Base-by-base conservation (phyloP, 2,113 vertebrate genomes). In the Aramus guarauna region DNA sequence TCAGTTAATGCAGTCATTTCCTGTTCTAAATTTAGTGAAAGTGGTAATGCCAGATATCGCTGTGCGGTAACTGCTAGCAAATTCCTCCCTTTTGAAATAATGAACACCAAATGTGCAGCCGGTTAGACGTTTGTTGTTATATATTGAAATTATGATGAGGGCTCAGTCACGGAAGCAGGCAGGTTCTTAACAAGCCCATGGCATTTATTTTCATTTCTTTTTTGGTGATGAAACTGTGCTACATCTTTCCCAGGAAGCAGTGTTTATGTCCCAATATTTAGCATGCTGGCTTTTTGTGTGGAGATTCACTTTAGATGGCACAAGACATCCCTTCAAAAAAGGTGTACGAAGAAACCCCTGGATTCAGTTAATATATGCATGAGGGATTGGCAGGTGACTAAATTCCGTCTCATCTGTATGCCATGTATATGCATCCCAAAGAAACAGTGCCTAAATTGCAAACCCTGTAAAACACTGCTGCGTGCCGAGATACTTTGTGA, bases 21-120 rank as follows among this genome's bases (percentile, higher is more conserved):
- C 94, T 94, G 52, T 79, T 87, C 91, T 91, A 91, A 95, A 95
- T 91, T 94, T 93, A 96, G 74, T n/a, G 66, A 58, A 82, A 91
- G 39, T 12, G 52, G 73, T 85, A 68, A 92, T 48, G 77, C 80
- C 86, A 87, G 94, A 87, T 75, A 91, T 4, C 0, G 2, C 76
- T 56, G 24, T 37, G 60, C 75, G 77, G 68, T 91, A 91, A 82
- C 90, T 20, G 52, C 90, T 91, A 72, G 77, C 13, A 84, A 82
- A 72, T 75, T 75, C 73, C 58, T 96, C 67, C 39, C 58, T 71
- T 92, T 90, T 62, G 82, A 94, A 92, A 87, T 78, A 78, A 87
- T 34, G 55, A 87, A 64, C 84, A 87, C 58, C 58, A 91, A 93
- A 87, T 68, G 56, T 96, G 79, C 60, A 53, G 69, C 58, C 86